Evolutionary conservation across 2,797 vertebrate species (phyloP).

Genomic region (Paguma larvata): DNA sequence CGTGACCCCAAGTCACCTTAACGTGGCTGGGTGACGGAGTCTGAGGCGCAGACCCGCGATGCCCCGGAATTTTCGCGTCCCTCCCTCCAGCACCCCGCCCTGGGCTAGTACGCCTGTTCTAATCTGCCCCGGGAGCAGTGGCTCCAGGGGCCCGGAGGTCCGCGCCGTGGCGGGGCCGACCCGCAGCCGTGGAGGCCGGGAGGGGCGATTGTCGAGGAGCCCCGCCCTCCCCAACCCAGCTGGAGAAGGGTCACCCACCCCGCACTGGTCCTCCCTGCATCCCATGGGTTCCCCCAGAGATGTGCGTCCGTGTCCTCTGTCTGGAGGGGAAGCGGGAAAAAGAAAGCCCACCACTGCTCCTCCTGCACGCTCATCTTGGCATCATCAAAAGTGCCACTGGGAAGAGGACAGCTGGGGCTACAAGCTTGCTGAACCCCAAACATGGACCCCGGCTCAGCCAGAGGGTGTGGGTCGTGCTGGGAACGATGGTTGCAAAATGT

Average conservation of each 20-base stretch:
- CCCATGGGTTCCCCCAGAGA: neutral
- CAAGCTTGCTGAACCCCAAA: neutral
- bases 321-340: neutral
- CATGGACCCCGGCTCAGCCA: neutral
- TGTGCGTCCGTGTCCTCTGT: neutral
- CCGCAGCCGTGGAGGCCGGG: neutral
- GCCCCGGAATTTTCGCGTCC: constrained; percentile 77
- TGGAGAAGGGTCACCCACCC: neutral
- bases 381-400: neutral
- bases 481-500: neutral
- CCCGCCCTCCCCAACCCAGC: neutral
- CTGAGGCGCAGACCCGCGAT: constrained; percentile 73
- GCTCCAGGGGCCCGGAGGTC: neutral
- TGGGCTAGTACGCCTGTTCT: neutral
- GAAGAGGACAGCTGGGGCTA: neutral
- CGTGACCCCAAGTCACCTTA: constrained; percentile 87
- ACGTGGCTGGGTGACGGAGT: constrained; percentile 73
- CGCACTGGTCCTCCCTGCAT: neutral
- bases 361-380: neutral
- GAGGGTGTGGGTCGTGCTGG: neutral
- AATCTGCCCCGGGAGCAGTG: neutral
- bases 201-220: neutral
- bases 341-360: neutral
- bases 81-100: neutral
- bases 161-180: neutral